Evolutionary conservation across 2,797 vertebrate species (phyloP), one percentile per base, ranked within the genome.

Genomic region (Delichon dasypus): DNA sequence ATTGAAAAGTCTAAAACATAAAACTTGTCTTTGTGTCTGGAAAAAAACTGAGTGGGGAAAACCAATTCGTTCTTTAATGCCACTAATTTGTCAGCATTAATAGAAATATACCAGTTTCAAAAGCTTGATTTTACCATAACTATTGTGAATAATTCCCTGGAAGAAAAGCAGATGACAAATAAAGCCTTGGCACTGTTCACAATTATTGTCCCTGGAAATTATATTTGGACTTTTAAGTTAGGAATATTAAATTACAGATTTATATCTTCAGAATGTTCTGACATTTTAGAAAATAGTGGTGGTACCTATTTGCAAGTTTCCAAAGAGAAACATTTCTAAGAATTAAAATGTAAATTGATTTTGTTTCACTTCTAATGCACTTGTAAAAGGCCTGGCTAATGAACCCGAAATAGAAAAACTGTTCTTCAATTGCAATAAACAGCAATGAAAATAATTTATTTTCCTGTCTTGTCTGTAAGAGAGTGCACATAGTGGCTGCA

Each of bases 361-460:
- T 75, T 8, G 27, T 62, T 94, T 87, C 68, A 62, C 60, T 85
- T 73, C 55, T 91, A 66, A 78, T 40, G 30, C 32, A 44, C 54
- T 94, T 87, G 8, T 64, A 85, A 90, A 91, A 91, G 25, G 36
- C 65, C 77, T 89, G 32, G 42, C 73, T 90, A 76, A 67, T 65
- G 76, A 90, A 80, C 54, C 53, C 14, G 10, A 89, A 70, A 77
- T 27, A 93, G 61, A 92, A 86, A 90, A 83, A 48, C 3, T 50
- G 19, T 32, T 89, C 95, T 91, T 72, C 29, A 54, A 38, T 92
- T 92, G 79, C 40, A 89, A 66, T 64, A 81, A 83, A 58, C 26
- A 75, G 77, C 19, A 2, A 36, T 29, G 7, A 88, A 77, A 92
- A 50, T 18, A 30, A 50, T 85, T 94, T 84, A 5, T 84, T 91